Base-by-base conservation (phyloP, 2,113 vertebrate genomes). In the Chloebia gouldiae region DNA sequence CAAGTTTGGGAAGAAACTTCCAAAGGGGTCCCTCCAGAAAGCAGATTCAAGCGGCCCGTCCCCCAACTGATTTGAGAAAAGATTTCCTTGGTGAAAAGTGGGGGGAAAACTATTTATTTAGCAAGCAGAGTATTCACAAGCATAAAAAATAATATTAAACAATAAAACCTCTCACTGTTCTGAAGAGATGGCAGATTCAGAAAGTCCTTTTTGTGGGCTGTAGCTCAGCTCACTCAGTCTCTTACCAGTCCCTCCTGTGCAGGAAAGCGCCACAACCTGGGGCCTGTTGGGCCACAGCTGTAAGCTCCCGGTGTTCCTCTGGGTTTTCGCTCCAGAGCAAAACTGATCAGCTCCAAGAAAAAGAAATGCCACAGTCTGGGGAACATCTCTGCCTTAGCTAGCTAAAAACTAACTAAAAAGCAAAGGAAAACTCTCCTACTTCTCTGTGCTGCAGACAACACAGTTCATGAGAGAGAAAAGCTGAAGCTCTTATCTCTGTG, bases 181-280 rank as follows among this genome's bases (percentile, higher is more conserved):
- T 28, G 66, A 22, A 28, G 18, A 69, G 18, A 37, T 49, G n/a
- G 25, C 24, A 37, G 28, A 28, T 69, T 28, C n/a, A 69, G 45
- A 8, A 69, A 28, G 9, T 21, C 20, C n/a, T 20, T 69, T 6
- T 22, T 1, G 2, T 39, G 27, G 35, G 35, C 3, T 51, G 47
- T 16, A 17, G 47, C 35, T 70, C 4, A 0, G 14, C 47, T 69
- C 2, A 0, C 35, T 30, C 47, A 13, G 47, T 31, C 35, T 50
- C 19, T 49, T 21, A 15, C 15, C n/a, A 16, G n/a, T 16, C 47
- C 47, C 13, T 30, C 19, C 20, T 39, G 14, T 1, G 14, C 11
- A 15, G 66, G 47, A 22, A 17, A 23, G 17, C 23, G 27, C 35
- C 3, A 1, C 2, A 0, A 35, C n/a, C 13, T 5, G 9, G 7